Evolutionary conservation across 2,888 invertebrate genomes (phyloP), one percentile per base, ranked within the genome.

Genomic region (Xanthorhoe spadicearia): DNA sequence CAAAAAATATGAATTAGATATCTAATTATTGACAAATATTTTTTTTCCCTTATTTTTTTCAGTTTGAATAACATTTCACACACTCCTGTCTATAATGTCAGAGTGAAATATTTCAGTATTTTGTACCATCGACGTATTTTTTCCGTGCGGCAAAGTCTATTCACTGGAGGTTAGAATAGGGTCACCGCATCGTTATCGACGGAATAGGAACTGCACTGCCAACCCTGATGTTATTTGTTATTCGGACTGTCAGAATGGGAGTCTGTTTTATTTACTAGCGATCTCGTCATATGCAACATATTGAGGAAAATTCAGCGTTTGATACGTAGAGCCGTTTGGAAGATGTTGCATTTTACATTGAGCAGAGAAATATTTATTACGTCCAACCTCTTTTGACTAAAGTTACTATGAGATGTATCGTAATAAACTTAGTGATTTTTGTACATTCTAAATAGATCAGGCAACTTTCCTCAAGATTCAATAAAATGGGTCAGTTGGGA

Each of bases 211-310:
- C 43, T 69, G 69, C 49, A 18, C 49, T 68, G 67, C 67, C 43
- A 62, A 66, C 61, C 53, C 63, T 74, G 69, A 72, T 68, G 70
- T 69, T 74, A 77, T 78, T 78, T 76, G 66, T 70, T 72, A 70
- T 68, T 68, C 68, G 65, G 70, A 50, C 71, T 64, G 73, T 75
- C 68, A 74, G 75, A 77, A 73, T 72, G 73, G 65, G 70, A 69
- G 68, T 35, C 61, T 60, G 59, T 64, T 63, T 60, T 61, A 64
- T 64, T 63, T 59, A 55, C 59, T 50, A 58, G 58, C 66, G 52
- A 61, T 43, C 59, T 64, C 50, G 55, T 60, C 51, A 64, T 54
- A 61, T 57, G 61, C 51, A 48, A 46, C 53, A 66, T 57, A 58
- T 61, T 56, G 61, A 61, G 61, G 61, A 61, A 51, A 60, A 55